Evolutionary conservation across 2,888 invertebrate species (phyloP).

Genomic region (Empis stercorea): DNA sequence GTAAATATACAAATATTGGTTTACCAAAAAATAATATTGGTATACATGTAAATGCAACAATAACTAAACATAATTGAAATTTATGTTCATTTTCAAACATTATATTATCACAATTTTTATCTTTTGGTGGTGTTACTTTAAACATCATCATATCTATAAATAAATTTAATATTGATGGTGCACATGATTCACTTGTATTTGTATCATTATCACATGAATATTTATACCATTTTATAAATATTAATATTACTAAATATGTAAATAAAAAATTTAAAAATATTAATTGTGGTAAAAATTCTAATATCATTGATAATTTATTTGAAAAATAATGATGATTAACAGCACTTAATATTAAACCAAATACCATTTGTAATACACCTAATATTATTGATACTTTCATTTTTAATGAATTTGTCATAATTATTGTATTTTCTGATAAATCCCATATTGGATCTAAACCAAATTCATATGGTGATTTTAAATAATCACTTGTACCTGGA

Average conservation of each 20-base stretch:
- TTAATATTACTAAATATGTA: slow-evolving; percentile 76
- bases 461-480: slow-evolving; percentile 48
- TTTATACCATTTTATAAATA: slow-evolving; percentile 79
- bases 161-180: slow-evolving; percentile 61
- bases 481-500: slow-evolving; percentile 43
- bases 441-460: slow-evolving; percentile 72
- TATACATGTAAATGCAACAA: slow-evolving; percentile 65
- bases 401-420: slow-evolving; percentile 86
- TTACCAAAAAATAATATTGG: slow-evolving; percentile 88
- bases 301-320: slow-evolving; percentile 49
- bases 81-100: slow-evolving; percentile 57
- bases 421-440: slow-evolving; percentile 71
- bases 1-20: slow-evolving; percentile 53
- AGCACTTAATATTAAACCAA: slow-evolving; percentile 72
- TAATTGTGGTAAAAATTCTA: slow-evolving; percentile 82
- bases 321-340: slow-evolving; percentile 58
- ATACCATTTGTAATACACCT: slow-evolving; percentile 87
- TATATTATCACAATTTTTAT: slow-evolving; percentile 37
- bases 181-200: slow-evolving; percentile 39
- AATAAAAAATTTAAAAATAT: slow-evolving; percentile 75
- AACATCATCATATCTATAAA: slow-evolving; percentile 69
- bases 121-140: slow-evolving; percentile 27
- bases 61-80: slow-evolving; percentile 62
- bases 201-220: slow-evolving; percentile 43
- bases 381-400: slow-evolving; percentile 92